Evolutionary conservation across 2,888 invertebrate genomes (phyloP).

Genomic region (Cactoblastis cactorum): DNA sequence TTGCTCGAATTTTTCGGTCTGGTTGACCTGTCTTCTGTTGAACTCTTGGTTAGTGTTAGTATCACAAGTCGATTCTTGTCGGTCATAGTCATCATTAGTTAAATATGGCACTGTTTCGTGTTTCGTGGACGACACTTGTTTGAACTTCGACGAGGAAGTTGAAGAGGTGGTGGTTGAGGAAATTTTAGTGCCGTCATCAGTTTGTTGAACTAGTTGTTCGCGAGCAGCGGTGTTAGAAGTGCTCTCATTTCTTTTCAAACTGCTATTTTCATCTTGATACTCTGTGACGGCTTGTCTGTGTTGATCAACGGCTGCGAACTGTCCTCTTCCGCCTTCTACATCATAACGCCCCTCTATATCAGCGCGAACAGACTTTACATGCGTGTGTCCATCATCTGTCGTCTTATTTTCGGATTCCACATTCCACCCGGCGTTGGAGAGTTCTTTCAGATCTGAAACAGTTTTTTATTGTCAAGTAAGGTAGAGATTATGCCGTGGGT

Average conservation of each 20-base stretch:
- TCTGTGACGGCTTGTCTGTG: conserved; percentile 76
- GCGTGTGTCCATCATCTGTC: conserved; percentile 82
- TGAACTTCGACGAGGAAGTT: conserved; percentile 51
- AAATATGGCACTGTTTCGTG: conserved; percentile 57
- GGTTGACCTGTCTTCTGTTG: conserved; percentile 32
- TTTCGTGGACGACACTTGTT: conserved; percentile 54
- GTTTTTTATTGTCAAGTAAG: conserved; percentile 13
- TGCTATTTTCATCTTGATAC: conserved; percentile 62
- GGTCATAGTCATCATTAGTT: conserved; percentile 47
- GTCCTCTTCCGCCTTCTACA: conserved; percentile 82
- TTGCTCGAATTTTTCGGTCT: conserved; percentile 41
- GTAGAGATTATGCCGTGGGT: conserved; percentile 20
- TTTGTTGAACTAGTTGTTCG: conserved; percentile 58
- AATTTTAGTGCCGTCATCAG: conserved; percentile 59
- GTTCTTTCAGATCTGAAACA: conserved; percentile 67
- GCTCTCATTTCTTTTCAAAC: conserved; percentile 59
- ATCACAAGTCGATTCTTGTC: conserved; percentile 33
- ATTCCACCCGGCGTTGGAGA: conserved; percentile 82
- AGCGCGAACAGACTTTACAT: conserved; percentile 79
- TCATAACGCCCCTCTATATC: conserved; percentile 82
- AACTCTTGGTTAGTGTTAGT: conserved; percentile 47
- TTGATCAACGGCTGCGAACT: conserved; percentile 82
- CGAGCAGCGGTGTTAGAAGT: conserved; percentile 55
- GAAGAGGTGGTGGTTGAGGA: conserved; percentile 61
- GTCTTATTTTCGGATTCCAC: conserved; percentile 81